Percentiles rank a stretch among this genome's conserved stretches.
phyloP scores from a whole-genome alignment of 2,888 invertebrate species.

The Seladonia tumulorum region DNA sequence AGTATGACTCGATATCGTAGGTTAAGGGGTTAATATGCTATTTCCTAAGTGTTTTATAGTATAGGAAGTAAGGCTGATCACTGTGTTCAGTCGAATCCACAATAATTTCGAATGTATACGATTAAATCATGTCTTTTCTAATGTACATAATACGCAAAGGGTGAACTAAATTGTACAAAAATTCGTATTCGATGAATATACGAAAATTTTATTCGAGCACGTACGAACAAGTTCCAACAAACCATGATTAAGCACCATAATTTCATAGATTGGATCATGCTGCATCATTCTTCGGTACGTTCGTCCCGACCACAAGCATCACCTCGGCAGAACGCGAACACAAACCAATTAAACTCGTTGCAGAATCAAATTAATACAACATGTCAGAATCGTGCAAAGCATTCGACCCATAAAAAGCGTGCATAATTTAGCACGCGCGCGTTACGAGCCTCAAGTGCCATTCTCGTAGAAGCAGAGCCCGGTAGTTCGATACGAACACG shows the following conservation, averaged over 20 bases:
- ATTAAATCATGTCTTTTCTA: no score
- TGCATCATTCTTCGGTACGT: no score
- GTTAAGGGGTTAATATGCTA: no score
- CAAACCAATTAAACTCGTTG: not conserved
- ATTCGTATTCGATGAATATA: not conserved
- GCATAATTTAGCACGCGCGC: not conserved
- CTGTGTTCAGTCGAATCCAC: no score
- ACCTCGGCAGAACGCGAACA: not conserved
- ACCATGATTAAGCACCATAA: not conserved
- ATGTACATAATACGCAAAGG: no score
- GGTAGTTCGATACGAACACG: not conserved
- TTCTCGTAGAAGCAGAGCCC: not conserved
- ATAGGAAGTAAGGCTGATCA: no score
- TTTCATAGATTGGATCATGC: not conserved
- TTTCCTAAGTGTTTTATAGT: no score
- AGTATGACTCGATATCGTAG: no score
- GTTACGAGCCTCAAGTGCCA: not conserved
- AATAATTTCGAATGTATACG: no score
- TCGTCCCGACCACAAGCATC: not conserved
- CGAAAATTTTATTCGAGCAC: not conserved
- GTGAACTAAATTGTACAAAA: not conserved
- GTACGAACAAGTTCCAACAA: not conserved
- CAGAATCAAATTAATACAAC: not conserved
- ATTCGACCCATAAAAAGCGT: not conserved
- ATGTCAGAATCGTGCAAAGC: not conserved